Base-by-base conservation (phyloP, 2,797 vertebrate species). In the Sarcoramphus papa region DNA sequence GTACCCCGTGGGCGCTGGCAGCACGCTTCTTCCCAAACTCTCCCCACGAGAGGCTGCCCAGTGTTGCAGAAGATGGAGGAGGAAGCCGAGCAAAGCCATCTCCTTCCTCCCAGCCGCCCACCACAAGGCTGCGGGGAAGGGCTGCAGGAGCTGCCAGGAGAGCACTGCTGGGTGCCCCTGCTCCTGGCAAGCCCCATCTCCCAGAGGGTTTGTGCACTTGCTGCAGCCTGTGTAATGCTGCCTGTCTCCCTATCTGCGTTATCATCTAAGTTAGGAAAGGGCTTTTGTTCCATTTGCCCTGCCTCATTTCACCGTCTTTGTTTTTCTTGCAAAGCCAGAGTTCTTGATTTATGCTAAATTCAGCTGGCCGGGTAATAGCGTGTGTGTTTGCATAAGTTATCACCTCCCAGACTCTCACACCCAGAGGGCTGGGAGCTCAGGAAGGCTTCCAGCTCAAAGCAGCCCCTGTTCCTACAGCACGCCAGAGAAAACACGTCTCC, bases 361-460 rank as follows among this genome's bases (percentile, higher is more conserved):
- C 85, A 53, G 64, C 94, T n/a, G 93, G 68, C 83, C 3, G 68
- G 72, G 45, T 17, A 63, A 25, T 8, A 59, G 72, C 6, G 5
- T 41, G 53, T 23, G 84, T 80, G 84, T 85, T 91, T 95, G 94
- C 85, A 57, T 30, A 60, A 91, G 91, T 83, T 91, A 64, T 85
- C 96, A 19, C 91, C 74, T 76, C 93, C 43, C 63, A 7, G 59
- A 1, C 84, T 80, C 91, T 75, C 92, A 12, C 93, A 43, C 64
- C 67, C 84, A 7, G 37, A 6, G 84, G 77, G 92, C 56, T 50
- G 62, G 56, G 51, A 56, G 92, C 89, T 89, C 75, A 4, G 89
- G 72, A 67, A 70, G 53, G 14, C 27, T 78, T 25, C 5, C 41
- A 12, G 88, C 95, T 93, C 84, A 80, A 60, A 93, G 95, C 85